phyloP scores from a whole-genome alignment of 2,113 vertebrate genomes.

The Acanthisitta chloris region DNA sequence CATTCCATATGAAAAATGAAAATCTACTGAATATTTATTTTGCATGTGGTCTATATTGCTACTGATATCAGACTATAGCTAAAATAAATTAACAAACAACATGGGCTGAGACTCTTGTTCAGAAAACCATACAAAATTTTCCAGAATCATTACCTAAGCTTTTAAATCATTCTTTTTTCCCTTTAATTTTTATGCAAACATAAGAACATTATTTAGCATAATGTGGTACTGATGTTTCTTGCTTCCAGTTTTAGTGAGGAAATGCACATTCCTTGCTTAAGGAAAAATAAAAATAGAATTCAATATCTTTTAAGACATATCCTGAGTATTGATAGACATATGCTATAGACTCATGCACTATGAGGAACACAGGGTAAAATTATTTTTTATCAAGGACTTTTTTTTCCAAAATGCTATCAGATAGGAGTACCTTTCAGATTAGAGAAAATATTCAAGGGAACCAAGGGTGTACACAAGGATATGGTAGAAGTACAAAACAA shows the following conservation, averaged over 20 bases:
- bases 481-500: not conserved
- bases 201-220: not conserved
- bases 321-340: not conserved
- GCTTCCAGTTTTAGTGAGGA: not conserved
- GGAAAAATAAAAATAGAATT: not conserved
- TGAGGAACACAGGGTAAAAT: not conserved
- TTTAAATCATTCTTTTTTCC: not conserved
- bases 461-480: not conserved
- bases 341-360: not conserved
- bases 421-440: not conserved
- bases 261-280: not conserved
- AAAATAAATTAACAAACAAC: not conserved
- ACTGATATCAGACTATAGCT: not conserved
- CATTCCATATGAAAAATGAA: not conserved
- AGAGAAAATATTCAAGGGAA: not conserved
- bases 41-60: not conserved
- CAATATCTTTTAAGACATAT: not conserved
- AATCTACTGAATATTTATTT: slow-evolving; percentile 14
- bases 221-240: not conserved
- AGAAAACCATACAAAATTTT: not conserved
- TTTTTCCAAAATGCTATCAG: not conserved
- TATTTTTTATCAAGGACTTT: not conserved
- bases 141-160: not conserved
- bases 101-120: not conserved
- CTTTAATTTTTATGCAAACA: not conserved